These are phyloP conservation scores for Ophioninae sp. DNA, from an alignment of 2,888 invertebrate species.

Conservation along the genomic window DNA sequence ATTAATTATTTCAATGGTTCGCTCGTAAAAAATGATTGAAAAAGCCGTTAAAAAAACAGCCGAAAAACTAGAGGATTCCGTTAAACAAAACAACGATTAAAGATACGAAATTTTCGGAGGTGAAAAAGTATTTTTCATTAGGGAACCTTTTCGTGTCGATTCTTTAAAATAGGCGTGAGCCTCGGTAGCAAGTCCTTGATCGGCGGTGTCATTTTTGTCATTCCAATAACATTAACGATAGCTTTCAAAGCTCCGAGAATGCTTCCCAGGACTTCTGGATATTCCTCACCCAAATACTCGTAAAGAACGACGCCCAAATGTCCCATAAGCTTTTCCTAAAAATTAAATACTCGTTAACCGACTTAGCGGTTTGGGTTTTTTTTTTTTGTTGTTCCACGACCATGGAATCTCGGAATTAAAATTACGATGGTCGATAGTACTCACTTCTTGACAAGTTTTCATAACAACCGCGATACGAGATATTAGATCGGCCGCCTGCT, in stretches of 20 bases:
- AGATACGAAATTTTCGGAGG: not conserved
- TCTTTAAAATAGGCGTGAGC: slow-evolving; percentile 98
- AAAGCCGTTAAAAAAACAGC: no score
- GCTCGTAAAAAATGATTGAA: no score
- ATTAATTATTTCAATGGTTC: no score
- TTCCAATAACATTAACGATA: slow-evolving; percentile 99
- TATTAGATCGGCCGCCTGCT: slow-evolving; percentile 99
- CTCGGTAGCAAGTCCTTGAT: slow-evolving; percentile 99
- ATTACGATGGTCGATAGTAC: slow-evolving; percentile 46
- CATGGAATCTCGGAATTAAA: not conserved
- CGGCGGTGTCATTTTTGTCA: slow-evolving; percentile 99
- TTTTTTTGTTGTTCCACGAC: not conserved
- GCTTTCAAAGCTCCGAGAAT: slow-evolving; percentile 99
- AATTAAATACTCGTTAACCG: not conserved
- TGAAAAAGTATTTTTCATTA: not conserved
- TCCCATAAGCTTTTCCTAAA: slow-evolving; percentile 98
- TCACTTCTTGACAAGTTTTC: slow-evolving; percentile 98
- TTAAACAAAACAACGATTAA: slow-evolving; percentile 7
- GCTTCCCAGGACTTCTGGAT: slow-evolving; percentile 99
- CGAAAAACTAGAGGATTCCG: slow-evolving; percentile 10
- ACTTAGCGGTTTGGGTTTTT: not conserved
- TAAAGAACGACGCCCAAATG: slow-evolving; percentile 99
- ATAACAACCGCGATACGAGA: slow-evolving; percentile 99
- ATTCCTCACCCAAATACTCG: slow-evolving; percentile 99
- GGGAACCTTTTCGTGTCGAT: slow-evolving; percentile 88